Evolutionary conservation across 2,888 invertebrate species (phyloP), one percentile per base, ranked within the genome.

Genomic region (Anarsia innoxiella): DNA sequence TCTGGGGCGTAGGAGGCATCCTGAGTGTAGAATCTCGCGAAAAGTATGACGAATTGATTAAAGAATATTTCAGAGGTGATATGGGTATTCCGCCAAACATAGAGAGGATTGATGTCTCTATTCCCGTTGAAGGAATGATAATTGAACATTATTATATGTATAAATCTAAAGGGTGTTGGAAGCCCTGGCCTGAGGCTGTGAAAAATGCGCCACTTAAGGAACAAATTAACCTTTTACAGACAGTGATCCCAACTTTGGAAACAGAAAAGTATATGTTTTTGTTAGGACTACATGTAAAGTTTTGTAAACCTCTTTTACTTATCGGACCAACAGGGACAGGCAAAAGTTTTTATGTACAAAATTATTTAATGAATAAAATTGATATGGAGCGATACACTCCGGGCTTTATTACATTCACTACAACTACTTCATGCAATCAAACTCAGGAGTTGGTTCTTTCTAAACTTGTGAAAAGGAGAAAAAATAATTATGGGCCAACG

Each of bases 291-390:
- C 95, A 94, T 57, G 88, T 96, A n/a, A 86, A 88, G 36, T 88
- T 91, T 66, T 85, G 86, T 25, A 77, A 87, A 39, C 91, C 93
- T 2, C 66, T 93, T 40, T 73, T 95, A 31, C 72, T 95, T 13
- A 91, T 93, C 30, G 96, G 96, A 0, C 93, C 93, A 1, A 94
- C 94, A 1, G 93, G 95, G 13, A 95, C 95, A 0, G 95, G 95
- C 1, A 95, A 96, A 79, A 93, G 93, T 46, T 92, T 93, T 60
- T 92, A 93, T 52, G 87, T 91, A 5, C 92, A 92, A 76, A 89
- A 91, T 56, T 80, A 88, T 53, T 72, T 92, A 41, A 90, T 91
- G 88, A 89, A 88, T 51, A 87, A 88, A 46, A 65, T 94, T 8
- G 85, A 90, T 32, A 88, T 90, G 48, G 89, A 92, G 0, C 76